A percentile compares a stretch with the other conserved stretches of the same genome.
Conservation (phyloP, 1,140 invertebrate genomes). For the Aethina tumida region DNA sequence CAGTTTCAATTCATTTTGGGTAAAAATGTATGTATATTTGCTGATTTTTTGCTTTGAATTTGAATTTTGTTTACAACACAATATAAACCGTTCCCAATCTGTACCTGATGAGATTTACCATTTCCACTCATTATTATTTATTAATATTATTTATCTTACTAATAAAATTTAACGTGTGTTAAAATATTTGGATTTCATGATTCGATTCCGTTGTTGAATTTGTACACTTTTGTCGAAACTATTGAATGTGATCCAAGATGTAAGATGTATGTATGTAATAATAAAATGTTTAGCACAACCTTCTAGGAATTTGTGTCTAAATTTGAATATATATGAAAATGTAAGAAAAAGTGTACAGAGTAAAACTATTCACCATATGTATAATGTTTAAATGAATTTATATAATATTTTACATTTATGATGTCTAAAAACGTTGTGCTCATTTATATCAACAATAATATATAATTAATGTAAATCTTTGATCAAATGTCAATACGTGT, state of each 20-base stretch:
- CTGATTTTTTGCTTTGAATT: too few species aligned
- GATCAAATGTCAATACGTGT: constrained; percentile 36
- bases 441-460: constrained; percentile 32
- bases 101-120: constrained; percentile 25
- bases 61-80: too few species aligned
- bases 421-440: constrained; percentile 31
- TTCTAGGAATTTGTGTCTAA: too few species aligned
- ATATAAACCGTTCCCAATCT: constrained; percentile 25
- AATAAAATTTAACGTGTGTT: not conserved
- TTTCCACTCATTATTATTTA: constrained; percentile 14
- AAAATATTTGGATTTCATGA: too few species aligned
- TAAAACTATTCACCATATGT: too few species aligned
- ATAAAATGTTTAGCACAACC: not conserved
- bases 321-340: too few species aligned
- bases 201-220: too few species aligned
- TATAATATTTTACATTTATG: constrained; percentile 20
- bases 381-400: too few species aligned
- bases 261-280: not conserved
- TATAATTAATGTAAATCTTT: constrained; percentile 26
- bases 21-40: too few species aligned
- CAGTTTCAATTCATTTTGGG: too few species aligned
- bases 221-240: not conserved
- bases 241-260: not conserved
- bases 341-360: too few species aligned
- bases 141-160: constrained; percentile 1